Conservation (phyloP, 1,140 invertebrate genomes). For the Papilio aristodemus region DNA sequence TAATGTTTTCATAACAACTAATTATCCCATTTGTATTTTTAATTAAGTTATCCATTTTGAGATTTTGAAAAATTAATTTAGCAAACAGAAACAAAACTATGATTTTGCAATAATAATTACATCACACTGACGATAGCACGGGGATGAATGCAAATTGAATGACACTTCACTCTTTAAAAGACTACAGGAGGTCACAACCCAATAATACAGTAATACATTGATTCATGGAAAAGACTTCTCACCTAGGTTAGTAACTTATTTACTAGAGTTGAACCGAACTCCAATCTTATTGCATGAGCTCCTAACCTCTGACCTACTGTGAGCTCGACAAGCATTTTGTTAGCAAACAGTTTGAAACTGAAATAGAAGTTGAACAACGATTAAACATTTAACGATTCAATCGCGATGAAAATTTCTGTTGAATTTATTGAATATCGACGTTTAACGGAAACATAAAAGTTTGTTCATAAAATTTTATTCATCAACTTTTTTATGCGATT, state of each 20-base stretch:
- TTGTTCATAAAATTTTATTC: conserved; percentile 2
- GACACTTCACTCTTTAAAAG: too few relatives aligned
- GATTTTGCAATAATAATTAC: too few relatives aligned
- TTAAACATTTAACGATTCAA: conserved; percentile 7
- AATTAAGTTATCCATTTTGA: too few relatives aligned
- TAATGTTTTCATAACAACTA: conserved; percentile 1
- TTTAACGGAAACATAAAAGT: conserved; percentile 1
- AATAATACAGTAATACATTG: too few relatives aligned
- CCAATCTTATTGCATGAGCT: neutral
- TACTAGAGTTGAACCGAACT: neutral
- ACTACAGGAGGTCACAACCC: too few relatives aligned
- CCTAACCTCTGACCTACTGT: neutral
- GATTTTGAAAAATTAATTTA: too few relatives aligned
- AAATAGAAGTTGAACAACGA: neutral
- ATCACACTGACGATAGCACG: too few relatives aligned
- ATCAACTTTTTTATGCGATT: conserved; percentile 12
- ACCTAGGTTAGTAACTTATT: too few relatives aligned
- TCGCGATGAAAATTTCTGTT: neutral
- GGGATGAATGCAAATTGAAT: too few relatives aligned
- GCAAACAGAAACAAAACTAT: too few relatives aligned
- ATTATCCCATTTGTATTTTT: neutral
- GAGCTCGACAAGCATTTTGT: neutral
- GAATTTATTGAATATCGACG: neutral
- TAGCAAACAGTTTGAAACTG: conserved; percentile 4
- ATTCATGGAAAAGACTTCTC: too few relatives aligned